A percentile compares a stretch with the other conserved stretches of the same genome.
Evolutionary conservation across 2,888 invertebrate species (phyloP).

Genomic region (Lasioglossum lativentre): DNA sequence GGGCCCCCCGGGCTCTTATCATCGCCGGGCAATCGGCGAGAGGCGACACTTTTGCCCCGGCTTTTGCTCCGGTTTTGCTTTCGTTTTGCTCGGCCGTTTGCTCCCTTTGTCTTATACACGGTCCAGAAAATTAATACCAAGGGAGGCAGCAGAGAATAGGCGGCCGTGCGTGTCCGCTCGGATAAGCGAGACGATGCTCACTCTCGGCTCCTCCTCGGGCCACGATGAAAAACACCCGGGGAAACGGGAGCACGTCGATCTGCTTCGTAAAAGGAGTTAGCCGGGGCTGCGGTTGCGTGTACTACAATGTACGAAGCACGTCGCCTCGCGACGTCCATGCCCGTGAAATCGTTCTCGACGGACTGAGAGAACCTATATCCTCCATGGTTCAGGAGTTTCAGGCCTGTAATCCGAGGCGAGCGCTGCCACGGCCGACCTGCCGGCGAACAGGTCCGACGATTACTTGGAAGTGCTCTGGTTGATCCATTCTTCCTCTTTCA

Average conservation of each 20-base stretch:
- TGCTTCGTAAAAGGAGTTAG: constrained; percentile 1
- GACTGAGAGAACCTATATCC: neutral
- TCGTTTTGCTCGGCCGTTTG: neutral
- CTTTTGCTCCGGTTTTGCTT: constrained; percentile 28
- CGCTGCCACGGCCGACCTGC: neutral
- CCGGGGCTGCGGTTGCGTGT: neutral
- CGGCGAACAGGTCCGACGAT: neutral
- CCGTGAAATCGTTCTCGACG: constrained; percentile 1
- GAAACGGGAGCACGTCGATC: constrained; percentile 12
- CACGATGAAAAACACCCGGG: constrained; percentile 7
- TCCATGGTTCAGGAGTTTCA: neutral
- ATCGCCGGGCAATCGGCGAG: constrained; percentile 58
- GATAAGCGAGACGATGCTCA: constrained; percentile 27
- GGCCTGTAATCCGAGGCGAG: neutral
- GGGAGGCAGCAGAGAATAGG: constrained; percentile 47
- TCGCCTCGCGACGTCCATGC: neutral
- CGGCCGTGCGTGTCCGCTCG: constrained; percentile 68
- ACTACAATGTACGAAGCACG: constrained; percentile 15
- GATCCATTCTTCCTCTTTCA: neutral
- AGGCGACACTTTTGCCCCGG: constrained; percentile 53
- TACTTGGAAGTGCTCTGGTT: neutral
- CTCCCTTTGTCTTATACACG: constrained; percentile 67
- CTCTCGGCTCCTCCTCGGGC: neutral
- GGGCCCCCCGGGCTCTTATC: constrained; percentile 62
- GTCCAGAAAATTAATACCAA: constrained; percentile 74